These are phyloP conservation scores for Heterohyrax brucei DNA, from an alignment of 2,797 vertebrate species.

Conservation along the genomic window DNA sequence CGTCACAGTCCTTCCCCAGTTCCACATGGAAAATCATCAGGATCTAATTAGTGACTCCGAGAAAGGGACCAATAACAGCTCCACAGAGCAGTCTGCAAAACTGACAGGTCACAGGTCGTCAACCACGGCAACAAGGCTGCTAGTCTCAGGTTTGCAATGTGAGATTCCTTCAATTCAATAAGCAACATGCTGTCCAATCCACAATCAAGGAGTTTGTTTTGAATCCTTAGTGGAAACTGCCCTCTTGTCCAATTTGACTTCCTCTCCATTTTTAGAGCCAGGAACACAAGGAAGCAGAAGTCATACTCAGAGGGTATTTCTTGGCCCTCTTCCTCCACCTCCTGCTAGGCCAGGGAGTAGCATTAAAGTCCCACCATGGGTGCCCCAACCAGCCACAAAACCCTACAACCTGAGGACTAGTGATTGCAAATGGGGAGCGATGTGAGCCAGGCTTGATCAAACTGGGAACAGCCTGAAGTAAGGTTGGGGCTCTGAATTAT, in stretches of 20 bases:
- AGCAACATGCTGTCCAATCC: not conserved
- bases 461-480: constrained; percentile 6
- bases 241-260: constrained; percentile 32
- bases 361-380: constrained; percentile 19
- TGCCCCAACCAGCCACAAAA: constrained; percentile 68
- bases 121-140: constrained; percentile 44
- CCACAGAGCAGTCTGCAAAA: constrained; percentile 61
- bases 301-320: constrained; percentile 32
- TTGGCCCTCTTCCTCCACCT: constrained; percentile 56
- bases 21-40: constrained; percentile 69
- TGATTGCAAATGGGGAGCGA: not conserved
- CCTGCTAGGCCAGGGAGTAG: constrained; percentile 74
- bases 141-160: constrained; percentile 56
- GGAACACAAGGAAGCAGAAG: constrained; percentile 56
- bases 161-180: constrained; percentile 55
- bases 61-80: constrained; percentile 44
- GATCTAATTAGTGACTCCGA: constrained; percentile 41
- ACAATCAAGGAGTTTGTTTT: constrained; percentile 50
- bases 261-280: constrained; percentile 22
- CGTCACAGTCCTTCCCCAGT: not conserved
- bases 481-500: not conserved
- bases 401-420: not conserved
- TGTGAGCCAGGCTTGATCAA: not conserved
- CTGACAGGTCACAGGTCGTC: constrained; percentile 60
- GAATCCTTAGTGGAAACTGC: not conserved